phyloP scores from a whole-genome alignment of 2,797 vertebrate species.

The Brachyalestes nurse region DNA sequence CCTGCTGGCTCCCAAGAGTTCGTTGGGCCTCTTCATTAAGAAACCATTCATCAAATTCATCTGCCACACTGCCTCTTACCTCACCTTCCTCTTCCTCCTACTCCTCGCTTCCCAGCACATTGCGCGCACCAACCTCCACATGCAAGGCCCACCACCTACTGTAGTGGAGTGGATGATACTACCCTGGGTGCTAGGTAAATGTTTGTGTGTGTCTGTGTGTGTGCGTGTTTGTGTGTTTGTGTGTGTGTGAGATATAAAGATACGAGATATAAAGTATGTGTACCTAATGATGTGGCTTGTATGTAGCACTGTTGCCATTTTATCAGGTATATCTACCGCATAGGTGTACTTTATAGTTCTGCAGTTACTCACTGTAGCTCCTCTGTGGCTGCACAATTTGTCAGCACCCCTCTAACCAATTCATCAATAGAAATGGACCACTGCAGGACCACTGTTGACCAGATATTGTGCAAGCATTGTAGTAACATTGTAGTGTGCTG shows the following conservation, averaged over 20 bases:
- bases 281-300: too few relatives aligned
- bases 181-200: conserved; percentile 91
- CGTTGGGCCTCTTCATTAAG: conserved; percentile 95
- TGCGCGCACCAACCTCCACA: conserved; percentile 93
- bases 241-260: conserved; percentile 13
- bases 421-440: too few relatives aligned
- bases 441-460: too few relatives aligned
- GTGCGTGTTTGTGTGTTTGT: not conserved
- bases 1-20: conserved; percentile 92
- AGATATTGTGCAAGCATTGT: too few relatives aligned
- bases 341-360: too few relatives aligned
- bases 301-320: too few relatives aligned
- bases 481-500: too few relatives aligned
- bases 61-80: conserved; percentile 97
- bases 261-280: too few relatives aligned
- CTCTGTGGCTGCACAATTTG: too few relatives aligned
- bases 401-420: too few relatives aligned
- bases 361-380: too few relatives aligned
- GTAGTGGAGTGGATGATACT: conserved; percentile 98
- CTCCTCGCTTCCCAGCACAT: conserved; percentile 97
- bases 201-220: conserved; percentile 36
- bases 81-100: conserved; percentile 97
- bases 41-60: conserved; percentile 99
- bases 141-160: conserved; percentile 95
- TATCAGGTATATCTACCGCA: too few relatives aligned